Evolutionary conservation across 2,113 vertebrate species (phyloP).

Genomic region (Paramormyrops kingsleyae): DNA sequence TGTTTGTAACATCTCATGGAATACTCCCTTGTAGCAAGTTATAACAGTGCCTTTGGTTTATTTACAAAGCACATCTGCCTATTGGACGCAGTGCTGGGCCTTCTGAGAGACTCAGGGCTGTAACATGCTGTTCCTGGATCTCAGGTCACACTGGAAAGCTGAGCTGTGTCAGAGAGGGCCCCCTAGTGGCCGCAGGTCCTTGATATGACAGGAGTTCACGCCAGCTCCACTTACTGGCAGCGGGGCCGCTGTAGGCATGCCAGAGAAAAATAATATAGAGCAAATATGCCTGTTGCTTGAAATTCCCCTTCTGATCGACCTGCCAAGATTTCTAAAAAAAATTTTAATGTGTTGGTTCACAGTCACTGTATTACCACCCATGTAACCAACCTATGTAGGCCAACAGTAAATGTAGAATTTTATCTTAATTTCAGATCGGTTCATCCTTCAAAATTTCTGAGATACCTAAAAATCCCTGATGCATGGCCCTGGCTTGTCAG

Average conservation of each 20-base stretch:
- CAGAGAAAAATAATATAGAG: neutral
- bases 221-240: neutral
- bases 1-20: neutral
- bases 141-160: neutral
- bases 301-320: neutral
- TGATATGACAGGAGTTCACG: neutral
- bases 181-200: neutral
- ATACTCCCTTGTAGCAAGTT: neutral
- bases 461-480: neutral
- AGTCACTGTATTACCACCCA: neutral
- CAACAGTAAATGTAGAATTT: neutral
- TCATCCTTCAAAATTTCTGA: neutral
- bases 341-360: neutral
- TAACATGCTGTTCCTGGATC: neutral
- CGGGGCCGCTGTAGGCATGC: neutral
- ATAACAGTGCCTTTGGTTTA: neutral
- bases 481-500: neutral
- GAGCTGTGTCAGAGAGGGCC: neutral
- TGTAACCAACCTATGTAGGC: neutral
- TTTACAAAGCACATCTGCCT: neutral
- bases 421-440: neutral
- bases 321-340: neutral
- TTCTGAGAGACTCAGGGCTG: neutral
- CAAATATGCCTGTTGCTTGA: neutral
- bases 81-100: neutral